Base-by-base conservation (phyloP, 2,797 vertebrate genomes). In the Onychomys leucogaster region DNA sequence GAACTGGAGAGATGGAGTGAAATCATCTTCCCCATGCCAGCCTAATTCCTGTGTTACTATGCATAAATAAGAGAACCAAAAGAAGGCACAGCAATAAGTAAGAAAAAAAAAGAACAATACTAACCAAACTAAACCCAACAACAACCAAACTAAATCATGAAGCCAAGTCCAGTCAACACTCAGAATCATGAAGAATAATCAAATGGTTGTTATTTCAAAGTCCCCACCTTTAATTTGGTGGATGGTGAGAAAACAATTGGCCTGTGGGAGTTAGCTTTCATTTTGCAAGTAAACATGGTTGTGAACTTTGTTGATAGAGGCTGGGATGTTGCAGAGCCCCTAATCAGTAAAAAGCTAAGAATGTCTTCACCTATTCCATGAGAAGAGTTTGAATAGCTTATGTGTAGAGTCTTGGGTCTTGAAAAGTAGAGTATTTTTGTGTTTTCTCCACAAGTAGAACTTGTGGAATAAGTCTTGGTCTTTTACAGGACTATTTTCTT, bases 281-380 rank as follows among this genome's bases (percentile, higher is more conserved):
- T 78, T 94, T 82, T 76, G 32, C 21, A 90, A 88, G 63, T 52
- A 80, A 84, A 86, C 10, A 12, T 75, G 6, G 67, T 6, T 75
- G 52, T 41, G 17, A 91, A 27, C 23, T 65, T 76, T 80, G 41
- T 52, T 65, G 21, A 61, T 23, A 55, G 14, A 14, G 29, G n/a
- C 37, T 5, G 3, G 4, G 19, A 49, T 29, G 29, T 85, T 10
- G 0, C 2, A 32, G 80, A n/a, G 7, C 1, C 12, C 32, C 21
- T 3, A 41, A 1, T 37, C 25, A 71, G 46, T 52, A 52, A n/a
- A 55, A 23, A 83, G 16, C 10, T 16, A 76, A 61, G 55, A 46
- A 46, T 27, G 2, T 43, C 55, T n/a, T 32, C 10, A 19, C 14
- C 43, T 71, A 27, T 49, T 83, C 67, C 25, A 17, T 0, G 12